Evolutionary conservation across 1,140 invertebrate species (phyloP).

Genomic region (Drosophila athabasca): DNA sequence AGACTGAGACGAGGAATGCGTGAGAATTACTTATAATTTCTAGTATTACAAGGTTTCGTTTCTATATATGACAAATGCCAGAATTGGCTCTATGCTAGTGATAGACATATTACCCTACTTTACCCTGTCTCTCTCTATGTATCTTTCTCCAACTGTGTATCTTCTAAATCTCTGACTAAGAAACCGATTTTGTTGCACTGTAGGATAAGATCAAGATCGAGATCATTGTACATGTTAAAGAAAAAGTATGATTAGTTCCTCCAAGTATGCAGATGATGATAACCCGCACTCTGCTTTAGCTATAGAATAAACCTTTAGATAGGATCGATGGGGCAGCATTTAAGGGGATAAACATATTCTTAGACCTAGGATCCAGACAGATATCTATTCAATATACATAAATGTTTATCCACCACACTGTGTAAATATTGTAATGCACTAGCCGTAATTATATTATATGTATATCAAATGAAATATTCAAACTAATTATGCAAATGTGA

Average conservation of each 20-base stretch:
- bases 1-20: conserved; percentile 56
- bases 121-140: conserved; percentile 21
- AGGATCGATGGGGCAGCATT: conserved; percentile 26
- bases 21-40: conserved; percentile 41
- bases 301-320: conserved; percentile 29
- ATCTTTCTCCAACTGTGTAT: conserved; percentile 27
- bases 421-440: conserved; percentile 45
- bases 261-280: conserved; percentile 64
- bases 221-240: conserved; percentile 71
- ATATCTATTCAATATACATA: conserved; percentile 32
- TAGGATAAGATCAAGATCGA: conserved; percentile 42
- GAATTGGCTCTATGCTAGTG: conserved; percentile 66
- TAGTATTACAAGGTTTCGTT: conserved; percentile 61
- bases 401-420: conserved; percentile 41
- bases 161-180: conserved; percentile 26
- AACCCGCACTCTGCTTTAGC: conserved; percentile 30
- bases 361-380: conserved; percentile 23
- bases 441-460: conserved; percentile 35
- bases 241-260: conserved; percentile 78
- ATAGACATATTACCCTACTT: conserved; percentile 66
- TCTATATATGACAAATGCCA: conserved; percentile 17
- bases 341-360: conserved; percentile 38
- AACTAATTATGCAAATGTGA: conserved; percentile 57
- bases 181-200: conserved; percentile 36
- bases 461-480: conserved; percentile 48